Conservation (phyloP, 2,797 vertebrate species). For the Phrynocephalus vlangalii region DNA sequence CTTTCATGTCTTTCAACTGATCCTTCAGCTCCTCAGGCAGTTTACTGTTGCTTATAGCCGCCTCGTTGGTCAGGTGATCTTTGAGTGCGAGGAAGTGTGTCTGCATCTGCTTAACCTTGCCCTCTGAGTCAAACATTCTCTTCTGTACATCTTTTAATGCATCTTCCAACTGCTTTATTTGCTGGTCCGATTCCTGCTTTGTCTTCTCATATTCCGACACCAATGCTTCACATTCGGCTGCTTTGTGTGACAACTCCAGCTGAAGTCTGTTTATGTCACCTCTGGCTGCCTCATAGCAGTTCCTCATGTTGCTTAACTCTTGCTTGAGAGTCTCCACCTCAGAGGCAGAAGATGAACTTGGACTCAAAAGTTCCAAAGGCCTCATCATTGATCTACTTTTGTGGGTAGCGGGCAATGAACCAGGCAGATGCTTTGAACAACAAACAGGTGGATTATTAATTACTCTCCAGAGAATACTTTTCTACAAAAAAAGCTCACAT, state of each 20-base stretch:
- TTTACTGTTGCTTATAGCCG: constrained; percentile 73
- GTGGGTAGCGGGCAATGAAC: constrained; percentile 48
- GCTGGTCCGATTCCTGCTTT: constrained; percentile 89
- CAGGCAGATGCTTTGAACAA: background rate
- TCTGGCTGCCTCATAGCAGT: constrained; percentile 75
- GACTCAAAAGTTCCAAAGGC: constrained; percentile 82
- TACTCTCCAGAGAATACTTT: background rate
- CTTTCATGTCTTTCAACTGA: constrained; percentile 90
- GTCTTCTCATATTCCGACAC: constrained; percentile 81
- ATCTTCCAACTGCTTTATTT: constrained; percentile 92
- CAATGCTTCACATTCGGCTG: constrained; percentile 86
- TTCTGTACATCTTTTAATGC: constrained; percentile 95
- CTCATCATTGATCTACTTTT: constrained; percentile 83
- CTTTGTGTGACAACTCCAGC: constrained; percentile 84
- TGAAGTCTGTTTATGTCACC: constrained; percentile 83
- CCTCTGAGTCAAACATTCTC: constrained; percentile 96
- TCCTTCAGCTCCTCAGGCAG: constrained; percentile 85
- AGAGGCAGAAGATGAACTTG: constrained; percentile 70
- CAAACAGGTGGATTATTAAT: background rate
- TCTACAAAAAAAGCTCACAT: no score
- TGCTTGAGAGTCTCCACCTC: constrained; percentile 83
- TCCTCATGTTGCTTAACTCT: constrained; percentile 80
- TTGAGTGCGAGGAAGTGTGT: constrained; percentile 94
- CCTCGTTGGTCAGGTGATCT: constrained; percentile 85
- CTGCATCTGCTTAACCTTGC: constrained; percentile 97